phyloP scores from a whole-genome alignment of 2,888 invertebrate genomes.

The Nemoura dubitans region DNA sequence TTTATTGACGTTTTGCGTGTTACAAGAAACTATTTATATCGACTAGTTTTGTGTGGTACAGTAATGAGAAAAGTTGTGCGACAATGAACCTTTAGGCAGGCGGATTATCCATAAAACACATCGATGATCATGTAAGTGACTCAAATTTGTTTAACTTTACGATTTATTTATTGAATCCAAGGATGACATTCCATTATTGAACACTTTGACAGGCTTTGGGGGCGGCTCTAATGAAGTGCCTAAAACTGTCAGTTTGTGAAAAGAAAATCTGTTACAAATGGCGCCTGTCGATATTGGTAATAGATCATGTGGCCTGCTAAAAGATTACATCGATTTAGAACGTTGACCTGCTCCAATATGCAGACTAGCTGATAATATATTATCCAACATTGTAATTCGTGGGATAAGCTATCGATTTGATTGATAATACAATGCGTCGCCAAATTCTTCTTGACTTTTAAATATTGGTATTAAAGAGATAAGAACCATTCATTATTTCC shows the following conservation, averaged over 20 bases:
- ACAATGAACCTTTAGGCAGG: background rate
- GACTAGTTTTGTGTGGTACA: slow-evolving; percentile 21
- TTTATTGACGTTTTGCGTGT: background rate
- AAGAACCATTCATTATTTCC: too few relatives aligned
- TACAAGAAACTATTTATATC: background rate
- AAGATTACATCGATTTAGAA: background rate
- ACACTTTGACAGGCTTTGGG: background rate
- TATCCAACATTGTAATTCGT: background rate
- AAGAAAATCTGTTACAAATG: background rate
- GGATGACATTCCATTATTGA: background rate
- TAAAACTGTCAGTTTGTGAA: background rate
- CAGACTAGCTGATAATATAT: background rate
- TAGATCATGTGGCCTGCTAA: background rate
- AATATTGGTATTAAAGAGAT: too few relatives aligned
- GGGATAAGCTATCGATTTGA: background rate
- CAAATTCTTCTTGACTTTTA: background rate
- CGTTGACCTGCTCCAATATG: background rate
- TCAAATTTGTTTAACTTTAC: background rate
- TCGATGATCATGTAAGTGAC: slow-evolving; percentile 34
- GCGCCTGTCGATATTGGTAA: background rate
- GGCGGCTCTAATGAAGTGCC: background rate
- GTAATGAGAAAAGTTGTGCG: slow-evolving; percentile 1
- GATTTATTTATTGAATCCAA: background rate
- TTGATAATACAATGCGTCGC: background rate
- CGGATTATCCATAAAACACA: slow-evolving; percentile 14